A percentile compares a stretch with the other conserved stretches of the same genome.
Evolutionary conservation across 1,140 invertebrate species (phyloP).

Genomic region (Heliothis subflexa): DNA sequence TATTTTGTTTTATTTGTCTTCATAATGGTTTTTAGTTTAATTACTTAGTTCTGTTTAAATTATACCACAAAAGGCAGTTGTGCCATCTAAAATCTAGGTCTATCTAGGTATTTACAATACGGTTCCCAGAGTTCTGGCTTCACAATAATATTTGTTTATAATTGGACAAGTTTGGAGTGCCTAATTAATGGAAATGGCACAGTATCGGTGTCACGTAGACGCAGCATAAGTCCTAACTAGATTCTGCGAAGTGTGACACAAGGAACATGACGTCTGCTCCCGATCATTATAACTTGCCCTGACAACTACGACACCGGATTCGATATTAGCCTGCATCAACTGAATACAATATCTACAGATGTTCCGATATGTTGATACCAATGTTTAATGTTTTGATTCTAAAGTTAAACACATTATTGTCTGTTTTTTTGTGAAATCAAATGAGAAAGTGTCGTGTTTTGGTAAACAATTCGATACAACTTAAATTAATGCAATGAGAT

Average conservation of each 20-base stretch:
- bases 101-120: background rate
- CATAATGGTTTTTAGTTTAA: no score
- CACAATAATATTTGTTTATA: background rate
- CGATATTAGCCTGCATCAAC: conserved; percentile 13
- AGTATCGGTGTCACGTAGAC: conserved; percentile 22
- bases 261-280: conserved; percentile 16
- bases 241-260: conserved; percentile 24
- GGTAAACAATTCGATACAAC: no score
- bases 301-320: background rate
- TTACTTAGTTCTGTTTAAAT: no score
- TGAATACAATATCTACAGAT: conserved; percentile 12
- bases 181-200: conserved; percentile 20
- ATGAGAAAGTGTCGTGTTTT: no score
- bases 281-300: conserved; percentile 38
- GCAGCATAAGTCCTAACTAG: conserved; percentile 33
- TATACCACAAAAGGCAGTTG: no score
- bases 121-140: background rate
- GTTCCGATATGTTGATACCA: background rate
- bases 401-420: no score
- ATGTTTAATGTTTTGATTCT: no score
- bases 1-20: no score
- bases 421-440: no score
- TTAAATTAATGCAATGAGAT: no score
- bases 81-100: background rate
- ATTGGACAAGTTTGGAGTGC: conserved; percentile 1